These are phyloP conservation scores for Steatocranus sp. DNA, from an alignment of 2,797 vertebrate genomes.

Conservation along the genomic window DNA sequence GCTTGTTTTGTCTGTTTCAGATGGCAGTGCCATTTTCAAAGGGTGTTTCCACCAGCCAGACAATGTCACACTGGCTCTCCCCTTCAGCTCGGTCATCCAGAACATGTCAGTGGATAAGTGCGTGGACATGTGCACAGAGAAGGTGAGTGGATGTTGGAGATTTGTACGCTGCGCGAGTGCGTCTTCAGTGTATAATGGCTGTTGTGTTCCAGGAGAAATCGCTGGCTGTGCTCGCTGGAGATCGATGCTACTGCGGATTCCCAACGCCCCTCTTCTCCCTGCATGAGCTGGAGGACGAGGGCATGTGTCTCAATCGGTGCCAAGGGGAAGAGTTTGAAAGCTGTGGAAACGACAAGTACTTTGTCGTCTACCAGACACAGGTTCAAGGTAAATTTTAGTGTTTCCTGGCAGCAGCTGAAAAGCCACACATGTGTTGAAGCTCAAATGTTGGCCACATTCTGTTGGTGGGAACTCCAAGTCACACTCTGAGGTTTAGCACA, in stretches of 20 bases:
- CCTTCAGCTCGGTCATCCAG: conserved; percentile 77
- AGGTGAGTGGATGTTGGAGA: conserved; percentile 68
- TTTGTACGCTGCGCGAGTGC: not conserved
- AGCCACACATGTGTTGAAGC: not conserved
- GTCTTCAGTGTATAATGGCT: not conserved
- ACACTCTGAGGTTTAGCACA: not conserved
- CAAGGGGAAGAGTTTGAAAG: conserved; percentile 89
- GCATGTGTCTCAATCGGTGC: conserved; percentile 87
- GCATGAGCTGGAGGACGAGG: conserved; percentile 88
- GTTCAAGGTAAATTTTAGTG: conserved; percentile 84
- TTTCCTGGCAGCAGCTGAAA: not conserved
- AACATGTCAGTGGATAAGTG: conserved; percentile 98
- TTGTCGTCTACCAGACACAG: conserved; percentile 95
- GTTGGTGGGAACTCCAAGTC: not conserved
- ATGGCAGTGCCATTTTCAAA: conserved; percentile 93
- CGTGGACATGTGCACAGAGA: conserved; percentile 93
- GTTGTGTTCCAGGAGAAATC: conserved; percentile 83
- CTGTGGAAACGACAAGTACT: conserved; percentile 87
- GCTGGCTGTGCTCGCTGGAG: conserved; percentile 84
- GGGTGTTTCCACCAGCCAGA: conserved; percentile 88
- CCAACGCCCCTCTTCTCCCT: conserved; percentile 88
- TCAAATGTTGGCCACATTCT: not conserved
- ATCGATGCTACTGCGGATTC: conserved; percentile 87
- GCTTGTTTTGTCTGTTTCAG: conserved; percentile 65
- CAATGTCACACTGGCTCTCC: conserved; percentile 87